Evolutionary conservation across 2,888 invertebrate genomes (phyloP).

Genomic region (Drosophila paranaensis): DNA sequence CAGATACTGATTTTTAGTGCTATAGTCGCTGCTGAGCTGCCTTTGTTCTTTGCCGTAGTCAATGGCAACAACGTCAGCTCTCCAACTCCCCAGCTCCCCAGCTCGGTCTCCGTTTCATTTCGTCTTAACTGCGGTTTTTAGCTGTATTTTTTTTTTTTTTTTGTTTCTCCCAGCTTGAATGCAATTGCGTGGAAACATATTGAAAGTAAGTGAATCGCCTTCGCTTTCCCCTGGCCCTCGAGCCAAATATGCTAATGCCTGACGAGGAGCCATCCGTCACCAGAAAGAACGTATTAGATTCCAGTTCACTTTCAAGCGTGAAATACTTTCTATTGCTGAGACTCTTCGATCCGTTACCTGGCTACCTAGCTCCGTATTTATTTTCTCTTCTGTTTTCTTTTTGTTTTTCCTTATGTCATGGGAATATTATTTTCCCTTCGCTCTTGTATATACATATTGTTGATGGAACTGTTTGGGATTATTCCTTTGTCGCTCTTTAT

Average conservation of each 20-base stretch:
- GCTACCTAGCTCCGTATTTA: slow-evolving; percentile 19
- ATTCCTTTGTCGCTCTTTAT: slow-evolving; percentile 29
- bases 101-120: slow-evolving; percentile 8
- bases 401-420: slow-evolving; percentile 29
- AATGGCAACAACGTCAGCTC: slow-evolving; percentile 27
- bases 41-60: slow-evolving; percentile 64
- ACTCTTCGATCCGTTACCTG: slow-evolving; percentile 11
- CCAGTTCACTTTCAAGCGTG: slow-evolving; percentile 45
- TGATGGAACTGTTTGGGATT: slow-evolving; percentile 65
- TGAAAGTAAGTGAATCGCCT: slow-evolving; percentile 52
- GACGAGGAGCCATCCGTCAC: slow-evolving; percentile 48
- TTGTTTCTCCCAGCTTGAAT: slow-evolving; percentile 30
- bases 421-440: slow-evolving; percentile 57
- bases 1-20: slow-evolving; percentile 5
- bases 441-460: slow-evolving; percentile 26
- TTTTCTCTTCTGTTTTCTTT: slow-evolving; percentile 2
- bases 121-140: slow-evolving; percentile 45
- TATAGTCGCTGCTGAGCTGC: slow-evolving; percentile 33
- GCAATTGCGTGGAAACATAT: slow-evolving; percentile 80
- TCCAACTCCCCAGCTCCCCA: neutral
- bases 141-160: slow-evolving; percentile 36
- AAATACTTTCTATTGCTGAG: slow-evolving; percentile 64
- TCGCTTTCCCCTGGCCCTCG: slow-evolving; percentile 10
- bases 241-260: slow-evolving; percentile 68
- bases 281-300: slow-evolving; percentile 72